These are phyloP conservation scores for Neodiprion fabricii DNA, from an alignment of 1,140 invertebrate genomes.

Conservation along the genomic window DNA sequence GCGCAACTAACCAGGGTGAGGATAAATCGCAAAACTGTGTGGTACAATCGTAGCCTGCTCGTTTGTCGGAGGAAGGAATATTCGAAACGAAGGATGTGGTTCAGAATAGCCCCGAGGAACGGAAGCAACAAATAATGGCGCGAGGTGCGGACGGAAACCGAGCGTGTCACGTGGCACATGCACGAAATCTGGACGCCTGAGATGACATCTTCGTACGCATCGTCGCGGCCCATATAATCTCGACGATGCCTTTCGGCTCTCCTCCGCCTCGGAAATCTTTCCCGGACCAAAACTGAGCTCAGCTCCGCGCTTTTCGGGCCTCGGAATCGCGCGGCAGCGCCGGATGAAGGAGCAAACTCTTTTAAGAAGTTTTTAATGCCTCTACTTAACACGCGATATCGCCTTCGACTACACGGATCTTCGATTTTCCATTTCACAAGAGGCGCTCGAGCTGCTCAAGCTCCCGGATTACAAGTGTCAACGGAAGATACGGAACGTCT, in stretches of 20 bases:
- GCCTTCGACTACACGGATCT: too few species aligned
- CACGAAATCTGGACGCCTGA: slow-evolving; percentile 18
- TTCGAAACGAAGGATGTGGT: slow-evolving; percentile 13
- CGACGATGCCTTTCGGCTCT: slow-evolving; percentile 52
- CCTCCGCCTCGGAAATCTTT: slow-evolving; percentile 50
- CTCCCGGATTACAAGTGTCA: too few species aligned
- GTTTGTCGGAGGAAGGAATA: background rate
- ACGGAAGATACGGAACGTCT: too few species aligned
- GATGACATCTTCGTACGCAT: slow-evolving; percentile 34
- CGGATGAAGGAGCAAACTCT: too few species aligned
- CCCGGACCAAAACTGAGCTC: background rate
- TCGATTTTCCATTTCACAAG: too few species aligned
- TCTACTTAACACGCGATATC: too few species aligned
- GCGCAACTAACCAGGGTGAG: too few species aligned
- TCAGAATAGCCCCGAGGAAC: slow-evolving; percentile 55
- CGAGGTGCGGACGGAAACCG: slow-evolving; percentile 58
- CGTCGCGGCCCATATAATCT: slow-evolving; percentile 60
- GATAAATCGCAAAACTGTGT: background rate
- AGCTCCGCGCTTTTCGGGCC: background rate
- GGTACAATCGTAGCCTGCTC: too few species aligned
- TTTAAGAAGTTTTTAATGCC: too few species aligned
- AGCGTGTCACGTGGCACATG: slow-evolving; percentile 49
- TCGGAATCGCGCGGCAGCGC: too few species aligned
- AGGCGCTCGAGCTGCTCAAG: too few species aligned
- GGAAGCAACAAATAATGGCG: slow-evolving; percentile 61